Evolutionary conservation across 2,888 invertebrate genomes (phyloP).

Genomic region (Parnassius apollo): DNA sequence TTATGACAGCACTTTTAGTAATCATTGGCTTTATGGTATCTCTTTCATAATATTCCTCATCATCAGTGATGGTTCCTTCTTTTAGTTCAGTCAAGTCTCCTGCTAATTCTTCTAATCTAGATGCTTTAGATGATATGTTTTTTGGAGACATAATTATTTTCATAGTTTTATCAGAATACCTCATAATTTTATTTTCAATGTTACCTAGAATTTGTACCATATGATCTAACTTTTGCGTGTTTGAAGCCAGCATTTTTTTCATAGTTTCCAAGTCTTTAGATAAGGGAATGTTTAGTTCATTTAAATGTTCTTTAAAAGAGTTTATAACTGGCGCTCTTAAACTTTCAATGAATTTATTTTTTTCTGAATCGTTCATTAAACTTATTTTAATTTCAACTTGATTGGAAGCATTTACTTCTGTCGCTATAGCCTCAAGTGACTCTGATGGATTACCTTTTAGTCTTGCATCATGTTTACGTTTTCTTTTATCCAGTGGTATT

Average conservation of each 20-base stretch:
- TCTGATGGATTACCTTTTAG: conserved; percentile 52
- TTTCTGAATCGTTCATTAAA: conserved; percentile 67
- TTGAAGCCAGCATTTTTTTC: conserved; percentile 40
- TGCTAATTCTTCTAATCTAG: conserved; percentile 57
- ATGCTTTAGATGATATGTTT: conserved; percentile 38
- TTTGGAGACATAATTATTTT: conserved; percentile 31
- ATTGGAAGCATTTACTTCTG: conserved; percentile 46
- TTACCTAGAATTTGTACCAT: conserved; percentile 52
- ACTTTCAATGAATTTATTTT: conserved; percentile 54
- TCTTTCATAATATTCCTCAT: conserved; percentile 42
- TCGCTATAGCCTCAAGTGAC: conserved; percentile 64
- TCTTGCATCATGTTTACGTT: conserved; percentile 36
- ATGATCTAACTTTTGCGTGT: conserved; percentile 52
- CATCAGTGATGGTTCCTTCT: conserved; percentile 49
- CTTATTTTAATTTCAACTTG: conserved; percentile 64
- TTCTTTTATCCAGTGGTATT: conserved; percentile 35
- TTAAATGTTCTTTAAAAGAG: conserved; percentile 57
- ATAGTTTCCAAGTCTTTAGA: conserved; percentile 41
- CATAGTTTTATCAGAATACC: conserved; percentile 27
- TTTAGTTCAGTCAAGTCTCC: conserved; percentile 48
- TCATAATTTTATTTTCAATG: conserved; percentile 56
- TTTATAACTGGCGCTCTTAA: conserved; percentile 58
- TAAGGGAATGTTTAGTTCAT: conserved; percentile 43
- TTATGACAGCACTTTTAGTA: conserved; percentile 33
- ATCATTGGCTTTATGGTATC: conserved; percentile 39